A percentile compares a stretch with the other conserved stretches of the same genome.
Conservation (phyloP, 2,888 invertebrate species). For the Eledona agricola region DNA sequence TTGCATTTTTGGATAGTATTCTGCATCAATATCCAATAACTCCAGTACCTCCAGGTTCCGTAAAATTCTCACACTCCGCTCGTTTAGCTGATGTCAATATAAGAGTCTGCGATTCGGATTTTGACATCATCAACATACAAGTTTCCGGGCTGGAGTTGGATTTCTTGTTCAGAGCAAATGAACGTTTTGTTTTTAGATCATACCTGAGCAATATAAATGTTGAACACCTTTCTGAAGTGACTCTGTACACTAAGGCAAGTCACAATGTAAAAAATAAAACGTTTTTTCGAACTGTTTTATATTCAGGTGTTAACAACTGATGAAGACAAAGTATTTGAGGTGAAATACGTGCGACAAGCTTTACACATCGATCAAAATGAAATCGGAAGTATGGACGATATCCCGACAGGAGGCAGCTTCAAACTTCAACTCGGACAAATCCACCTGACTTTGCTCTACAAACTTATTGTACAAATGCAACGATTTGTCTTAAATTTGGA, state of each 20-base stretch:
- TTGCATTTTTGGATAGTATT: conserved; percentile 36
- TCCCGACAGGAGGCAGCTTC: conserved; percentile 75
- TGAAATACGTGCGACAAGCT: conserved; percentile 79
- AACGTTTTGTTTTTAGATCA: conserved; percentile 76
- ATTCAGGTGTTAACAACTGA: conserved; percentile 81
- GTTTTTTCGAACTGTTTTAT: conserved; percentile 12
- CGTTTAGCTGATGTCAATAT: conserved; percentile 70
- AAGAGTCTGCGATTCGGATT: conserved; percentile 75
- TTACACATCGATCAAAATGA: conserved; percentile 66
- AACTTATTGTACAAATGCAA: conserved; percentile 71
- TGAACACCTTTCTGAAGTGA: conserved; percentile 77
- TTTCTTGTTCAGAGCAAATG: conserved; percentile 80
- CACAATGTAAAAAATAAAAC: too few relatives aligned
- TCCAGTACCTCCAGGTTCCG: conserved; percentile 79
- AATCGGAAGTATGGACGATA: conserved; percentile 63
- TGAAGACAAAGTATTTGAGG: conserved; percentile 81
- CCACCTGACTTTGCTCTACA: conserved; percentile 75
- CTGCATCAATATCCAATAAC: conserved; percentile 64
- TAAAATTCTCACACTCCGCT: conserved; percentile 77
- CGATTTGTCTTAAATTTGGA: conserved; percentile 59
- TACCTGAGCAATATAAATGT: conserved; percentile 74
- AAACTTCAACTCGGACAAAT: conserved; percentile 75
- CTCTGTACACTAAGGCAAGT: conserved; percentile 73
- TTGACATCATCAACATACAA: conserved; percentile 73
- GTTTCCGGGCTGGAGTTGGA: conserved; percentile 76